These are phyloP conservation scores for Numida meleagris DNA, from an alignment of 2,113 vertebrate genomes.

Conservation along the genomic window DNA sequence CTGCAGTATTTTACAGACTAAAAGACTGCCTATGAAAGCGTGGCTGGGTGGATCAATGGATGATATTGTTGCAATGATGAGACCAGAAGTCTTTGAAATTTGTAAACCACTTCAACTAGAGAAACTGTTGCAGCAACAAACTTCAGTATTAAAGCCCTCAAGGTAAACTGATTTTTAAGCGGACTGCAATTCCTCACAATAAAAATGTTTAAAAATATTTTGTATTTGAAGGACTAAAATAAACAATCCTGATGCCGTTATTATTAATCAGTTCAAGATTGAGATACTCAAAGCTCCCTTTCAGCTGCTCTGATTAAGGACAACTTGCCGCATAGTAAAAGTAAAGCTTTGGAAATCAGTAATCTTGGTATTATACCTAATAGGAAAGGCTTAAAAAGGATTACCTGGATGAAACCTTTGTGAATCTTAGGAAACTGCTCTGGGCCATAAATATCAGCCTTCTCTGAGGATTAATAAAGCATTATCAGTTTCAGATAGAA, in stretches of 20 bases:
- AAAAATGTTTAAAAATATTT: background rate
- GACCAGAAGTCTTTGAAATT: background rate
- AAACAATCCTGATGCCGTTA: background rate
- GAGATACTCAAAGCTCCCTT: slow-evolving; percentile 18
- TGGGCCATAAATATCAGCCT: slow-evolving; percentile 28
- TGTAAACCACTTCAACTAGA: slow-evolving; percentile 15
- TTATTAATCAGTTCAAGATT: slow-evolving; percentile 15
- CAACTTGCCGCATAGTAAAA: slow-evolving; percentile 21
- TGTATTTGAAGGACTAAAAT: slow-evolving; percentile 22
- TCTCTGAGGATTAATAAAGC: slow-evolving; percentile 44
- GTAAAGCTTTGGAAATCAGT: slow-evolving; percentile 55
- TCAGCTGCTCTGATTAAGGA: slow-evolving; percentile 56
- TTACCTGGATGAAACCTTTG: slow-evolving; percentile 61
- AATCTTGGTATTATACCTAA: slow-evolving; percentile 66
- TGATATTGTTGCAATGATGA: background rate
- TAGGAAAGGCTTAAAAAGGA: slow-evolving; percentile 66
- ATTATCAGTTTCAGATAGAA: slow-evolving; percentile 63
- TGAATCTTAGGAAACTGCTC: slow-evolving; percentile 50
- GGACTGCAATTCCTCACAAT: background rate
- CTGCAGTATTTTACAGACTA: background rate
- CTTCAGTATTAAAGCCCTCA: background rate
- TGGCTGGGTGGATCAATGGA: background rate
- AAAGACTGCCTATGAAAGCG: background rate
- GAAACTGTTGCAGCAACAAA: background rate
- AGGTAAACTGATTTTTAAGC: slow-evolving; percentile 25